Base-by-base conservation (phyloP, 2,113 vertebrate genomes). In the Etheostoma spectabile region DNA sequence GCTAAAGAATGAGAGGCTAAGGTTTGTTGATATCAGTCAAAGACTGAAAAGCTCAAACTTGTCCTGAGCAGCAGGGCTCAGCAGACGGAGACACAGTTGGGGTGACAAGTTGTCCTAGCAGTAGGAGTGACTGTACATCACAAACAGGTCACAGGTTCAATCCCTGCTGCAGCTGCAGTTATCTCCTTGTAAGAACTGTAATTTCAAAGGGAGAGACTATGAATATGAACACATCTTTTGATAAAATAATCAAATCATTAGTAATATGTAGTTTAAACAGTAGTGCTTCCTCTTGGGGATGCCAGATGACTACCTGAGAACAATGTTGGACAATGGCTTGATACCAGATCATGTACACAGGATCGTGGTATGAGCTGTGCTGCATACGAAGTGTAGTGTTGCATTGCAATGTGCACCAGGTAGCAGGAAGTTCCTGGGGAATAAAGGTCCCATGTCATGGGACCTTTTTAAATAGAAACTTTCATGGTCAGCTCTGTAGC, bases 21-120 rank as follows among this genome's bases (percentile, higher is more conserved):
- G 64, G 49, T 69, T 75, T 49, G 16, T 30, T 68, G 15, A 56
- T 60, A 55, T 19, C 24, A 63, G 27, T 48, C 27, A 64, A 63
- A 63, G 30, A 72, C 38, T 21, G 59, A 64, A 62, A 56, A 69
- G 30, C 30, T 30, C 30, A 30, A 75, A 57, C 15, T 5, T 65
- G 70, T 65, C 10, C 45, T 65, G 46, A 52, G 57, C 49, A 63
- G 35, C 67, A 60, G 53, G 64, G 19, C 24, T 16, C 16, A 49
- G 62, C 68, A 52, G 71, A 38, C 0, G 2, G 33, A 48, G 38
- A 10, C 59, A 21, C 38, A 48, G 21, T 46, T 57, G 62, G 55
- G 33, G 16, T 51, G 76, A 46, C 65, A 78, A n/a, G 30, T 52
- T 69, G 30, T 48, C 46, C 46, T 38, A 42, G 30, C 30, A 42